Conservation (phyloP, 1,140 invertebrate species). For the Cepaea nemoralis region DNA sequence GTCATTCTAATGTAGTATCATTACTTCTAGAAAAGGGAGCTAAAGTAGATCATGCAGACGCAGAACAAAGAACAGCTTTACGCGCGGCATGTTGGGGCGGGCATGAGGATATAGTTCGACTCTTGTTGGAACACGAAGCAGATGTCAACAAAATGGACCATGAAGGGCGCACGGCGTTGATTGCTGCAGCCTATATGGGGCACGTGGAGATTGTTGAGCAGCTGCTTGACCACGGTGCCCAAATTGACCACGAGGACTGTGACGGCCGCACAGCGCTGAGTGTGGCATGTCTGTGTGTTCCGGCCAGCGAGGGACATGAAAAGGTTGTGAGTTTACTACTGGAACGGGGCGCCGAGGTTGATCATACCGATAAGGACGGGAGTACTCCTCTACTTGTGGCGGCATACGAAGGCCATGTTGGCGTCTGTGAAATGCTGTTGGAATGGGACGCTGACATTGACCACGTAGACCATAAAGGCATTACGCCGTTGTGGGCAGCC, state of each 20-base stretch:
- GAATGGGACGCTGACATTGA: conserved; percentile 90
- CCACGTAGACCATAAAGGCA: conserved; percentile 82
- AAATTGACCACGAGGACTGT: conserved; percentile 70
- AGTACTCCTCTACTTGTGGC: conserved; percentile 93
- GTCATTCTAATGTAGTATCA: conserved; percentile 81
- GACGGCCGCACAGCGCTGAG: conserved; percentile 74
- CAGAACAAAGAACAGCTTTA: conserved; percentile 87
- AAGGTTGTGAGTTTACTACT: conserved; percentile 76
- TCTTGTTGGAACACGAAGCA: conserved; percentile 83
- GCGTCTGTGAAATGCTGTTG: conserved; percentile 86
- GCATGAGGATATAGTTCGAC: conserved; percentile 90
- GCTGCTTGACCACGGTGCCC: conserved; percentile 64
- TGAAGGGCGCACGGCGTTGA: conserved; percentile 82
- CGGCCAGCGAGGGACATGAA: conserved; percentile 81
- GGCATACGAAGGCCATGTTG: conserved; percentile 76
- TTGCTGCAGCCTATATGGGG: conserved; percentile 76
- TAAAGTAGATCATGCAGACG: conserved; percentile 85
- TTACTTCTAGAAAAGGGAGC: conserved; percentile 85
- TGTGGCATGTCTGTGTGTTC: conserved; percentile 77
- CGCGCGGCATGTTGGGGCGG: conserved; percentile 92
- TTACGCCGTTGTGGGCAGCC: conserved; percentile 84
- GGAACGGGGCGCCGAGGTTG: conserved; percentile 80
- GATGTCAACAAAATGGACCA: conserved; percentile 83
- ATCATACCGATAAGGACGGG: conserved; percentile 92
- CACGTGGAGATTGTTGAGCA: conserved; percentile 74